Evolutionary conservation across 2,113 vertebrate species (phyloP), one percentile per base, ranked within the genome.

Genomic region (Zapornia atra): DNA sequence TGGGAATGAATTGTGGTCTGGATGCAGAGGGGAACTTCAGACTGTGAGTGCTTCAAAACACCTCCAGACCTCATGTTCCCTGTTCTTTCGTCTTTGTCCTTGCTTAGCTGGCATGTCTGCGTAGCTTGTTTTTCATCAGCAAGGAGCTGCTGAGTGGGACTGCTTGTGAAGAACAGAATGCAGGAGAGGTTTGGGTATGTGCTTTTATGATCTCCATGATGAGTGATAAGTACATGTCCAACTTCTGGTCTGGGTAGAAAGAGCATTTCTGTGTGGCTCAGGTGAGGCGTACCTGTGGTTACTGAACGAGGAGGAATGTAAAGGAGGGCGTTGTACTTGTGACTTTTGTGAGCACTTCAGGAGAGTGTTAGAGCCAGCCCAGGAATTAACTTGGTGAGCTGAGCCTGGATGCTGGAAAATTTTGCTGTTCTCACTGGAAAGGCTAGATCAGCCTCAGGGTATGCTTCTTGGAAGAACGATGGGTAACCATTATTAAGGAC

Each of bases 1-100:
- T 69, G 84, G 54, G 66, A 95, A 69, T 65, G 44, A 93, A 72
- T 92, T 78, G 54, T 76, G 24, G 65, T 92, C 36, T 66, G 53
- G 88, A 15, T 14, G 57, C 24, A 25, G 59, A 40, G 19, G 7
- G 31, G 15, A 82, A 8, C 51, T 84, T 88, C 26, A 71, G 19
- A 13, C 8, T 0, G 1, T 57, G 51, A 82, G 33, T 40, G 8
- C 28, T 94, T 84, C 34, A 64, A 50, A 78, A 38, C 40, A 59
- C 21, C 13, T 50, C 6, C 20, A 50, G 50, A 16, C n/a, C 48
- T 84, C 40, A 54, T 0, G 0, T 75, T 90, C 42, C 50, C 44
- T 25, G 2, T 6, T 42, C 80, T 90, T 80, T 72, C 20, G 9
- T 19, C 82, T 48, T 76, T 38, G 56, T 88, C 40, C 40, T 59